A percentile compares a stretch with the other conserved stretches of the same genome.
Evolutionary conservation across 2,888 invertebrate species (phyloP).

Genomic region (Blastobasis lacticolella): DNA sequence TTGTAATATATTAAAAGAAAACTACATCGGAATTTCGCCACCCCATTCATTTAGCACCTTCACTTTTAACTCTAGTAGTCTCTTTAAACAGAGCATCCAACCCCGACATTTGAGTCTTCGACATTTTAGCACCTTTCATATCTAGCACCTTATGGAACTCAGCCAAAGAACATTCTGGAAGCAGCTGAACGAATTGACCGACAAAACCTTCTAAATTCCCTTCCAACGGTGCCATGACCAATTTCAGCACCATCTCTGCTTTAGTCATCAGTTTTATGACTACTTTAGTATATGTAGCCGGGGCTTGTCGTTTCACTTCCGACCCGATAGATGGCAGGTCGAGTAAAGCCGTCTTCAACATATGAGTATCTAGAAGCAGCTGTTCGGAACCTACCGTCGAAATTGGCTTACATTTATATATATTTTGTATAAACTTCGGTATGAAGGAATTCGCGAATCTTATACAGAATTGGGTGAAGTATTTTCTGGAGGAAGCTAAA

Average conservation of each 20-base stretch:
- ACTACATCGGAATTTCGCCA: too few species aligned
- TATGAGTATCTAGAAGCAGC: conserved; percentile 92
- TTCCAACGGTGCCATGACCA: conserved; percentile 96
- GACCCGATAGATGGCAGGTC: conserved; percentile 95
- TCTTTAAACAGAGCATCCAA: conserved; percentile 47
- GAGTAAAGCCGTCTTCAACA: conserved; percentile 93
- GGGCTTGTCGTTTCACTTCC: conserved; percentile 90
- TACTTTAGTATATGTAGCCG: conserved; percentile 87
- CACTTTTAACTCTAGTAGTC: conserved; percentile 24
- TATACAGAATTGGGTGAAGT: conserved; percentile 98
- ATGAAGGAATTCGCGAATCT: conserved; percentile 97
- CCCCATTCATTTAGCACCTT: conserved; percentile 11
- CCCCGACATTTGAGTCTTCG: conserved; percentile 40
- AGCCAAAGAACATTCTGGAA: conserved; percentile 90
- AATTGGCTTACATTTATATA: conserved; percentile 93
- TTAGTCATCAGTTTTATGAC: conserved; percentile 95
- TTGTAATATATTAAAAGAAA: too few species aligned
- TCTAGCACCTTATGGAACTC: conserved; percentile 97
- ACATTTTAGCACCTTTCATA: conserved; percentile 86
- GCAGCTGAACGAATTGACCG: conserved; percentile 89
- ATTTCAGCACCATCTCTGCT: conserved; percentile 98
- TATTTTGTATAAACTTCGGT: conserved; percentile 91
- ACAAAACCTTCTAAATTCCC: conserved; percentile 82
- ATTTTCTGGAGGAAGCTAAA: conserved; percentile 92
- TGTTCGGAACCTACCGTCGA: conserved; percentile 95